Conservation (phyloP, 1,140 invertebrate genomes). For the Scaptomyza pallida region DNA sequence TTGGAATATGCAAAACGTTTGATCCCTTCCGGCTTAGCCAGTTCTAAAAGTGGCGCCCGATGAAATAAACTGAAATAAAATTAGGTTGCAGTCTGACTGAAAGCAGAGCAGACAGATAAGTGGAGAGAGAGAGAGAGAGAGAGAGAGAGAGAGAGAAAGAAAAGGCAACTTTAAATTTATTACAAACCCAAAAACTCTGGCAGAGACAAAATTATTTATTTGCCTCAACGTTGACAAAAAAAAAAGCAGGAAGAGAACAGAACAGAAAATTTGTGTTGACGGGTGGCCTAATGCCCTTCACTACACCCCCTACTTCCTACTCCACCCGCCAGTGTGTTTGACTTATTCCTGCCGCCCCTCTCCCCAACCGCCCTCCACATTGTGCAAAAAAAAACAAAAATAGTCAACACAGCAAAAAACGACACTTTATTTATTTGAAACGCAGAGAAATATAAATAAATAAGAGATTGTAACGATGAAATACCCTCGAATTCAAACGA, state of each 20-base stretch:
- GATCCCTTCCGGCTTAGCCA: slow-evolving; percentile 76
- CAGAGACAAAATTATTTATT: slow-evolving; percentile 73
- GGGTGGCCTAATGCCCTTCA: background rate
- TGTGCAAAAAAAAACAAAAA: slow-evolving; percentile 10
- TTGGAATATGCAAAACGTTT: slow-evolving; percentile 66
- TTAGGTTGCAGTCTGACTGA: slow-evolving; percentile 33
- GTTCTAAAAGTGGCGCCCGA: slow-evolving; percentile 62
- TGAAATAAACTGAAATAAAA: slow-evolving; percentile 68
- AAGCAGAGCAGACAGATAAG: slow-evolving; percentile 24
- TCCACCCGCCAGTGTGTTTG: background rate
- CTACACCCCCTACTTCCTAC: background rate
- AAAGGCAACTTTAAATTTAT: slow-evolving; percentile 68
- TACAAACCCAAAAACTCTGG: slow-evolving; percentile 43
- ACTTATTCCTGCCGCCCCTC: background rate
- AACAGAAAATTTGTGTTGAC: slow-evolving; percentile 23
- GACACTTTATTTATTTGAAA: slow-evolving; percentile 61
- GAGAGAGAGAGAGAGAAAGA: background rate
- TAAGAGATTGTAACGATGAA: background rate
- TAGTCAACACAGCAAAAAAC: slow-evolving; percentile 57
- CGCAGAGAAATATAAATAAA: slow-evolving; percentile 7
- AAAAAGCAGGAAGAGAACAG: background rate
- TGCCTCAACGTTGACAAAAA: slow-evolving; percentile 33
- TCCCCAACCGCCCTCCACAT: background rate
- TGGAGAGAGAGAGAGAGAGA: background rate
- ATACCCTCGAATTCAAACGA: background rate